phyloP scores from a whole-genome alignment of 1,140 invertebrate genomes.

The Zaprionus kolodkinae region DNA sequence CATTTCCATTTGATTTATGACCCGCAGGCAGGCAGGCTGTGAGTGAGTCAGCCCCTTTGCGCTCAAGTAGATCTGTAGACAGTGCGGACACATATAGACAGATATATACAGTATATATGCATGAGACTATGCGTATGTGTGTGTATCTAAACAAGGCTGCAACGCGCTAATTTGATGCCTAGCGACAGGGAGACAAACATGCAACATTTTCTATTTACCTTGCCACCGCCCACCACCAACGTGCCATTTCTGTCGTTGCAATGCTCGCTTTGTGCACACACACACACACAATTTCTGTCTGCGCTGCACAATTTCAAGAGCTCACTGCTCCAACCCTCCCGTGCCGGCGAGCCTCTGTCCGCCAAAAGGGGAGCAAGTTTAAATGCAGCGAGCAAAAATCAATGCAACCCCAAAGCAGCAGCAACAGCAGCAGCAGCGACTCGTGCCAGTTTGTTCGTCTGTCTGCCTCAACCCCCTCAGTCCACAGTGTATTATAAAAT shows the following conservation, averaged over 20 bases:
- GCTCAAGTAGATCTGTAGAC: conserved; percentile 20
- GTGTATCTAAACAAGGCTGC: conserved; percentile 46
- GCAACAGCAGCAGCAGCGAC: neutral
- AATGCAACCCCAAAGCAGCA: conserved; percentile 74
- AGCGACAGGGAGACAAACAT: conserved; percentile 40
- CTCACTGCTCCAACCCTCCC: conserved; percentile 1
- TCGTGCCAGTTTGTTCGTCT: conserved; percentile 30
- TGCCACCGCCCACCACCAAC: conserved; percentile 12
- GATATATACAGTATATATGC: conserved; percentile 5
- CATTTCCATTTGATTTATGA: conserved; percentile 38
- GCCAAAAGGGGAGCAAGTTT: conserved; percentile 79
- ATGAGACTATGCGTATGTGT: conserved; percentile 43
- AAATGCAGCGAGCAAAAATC: conserved; percentile 82
- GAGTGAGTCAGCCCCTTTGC: conserved; percentile 14
- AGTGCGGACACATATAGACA: neutral
- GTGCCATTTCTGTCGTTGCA: neutral
- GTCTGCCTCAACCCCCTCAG: neutral
- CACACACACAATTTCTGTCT: conserved; percentile 68
- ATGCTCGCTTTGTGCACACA: conserved; percentile 34
- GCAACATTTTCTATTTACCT: conserved; percentile 64
- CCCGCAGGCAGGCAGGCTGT: neutral
- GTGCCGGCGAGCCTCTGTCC: no score
- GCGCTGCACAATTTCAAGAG: conserved; percentile 77
- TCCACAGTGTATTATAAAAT: conserved; percentile 30
- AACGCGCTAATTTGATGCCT: conserved; percentile 71